phyloP scores from a whole-genome alignment of 1,140 invertebrate species.

The Tachypleus tridentatus region DNA sequence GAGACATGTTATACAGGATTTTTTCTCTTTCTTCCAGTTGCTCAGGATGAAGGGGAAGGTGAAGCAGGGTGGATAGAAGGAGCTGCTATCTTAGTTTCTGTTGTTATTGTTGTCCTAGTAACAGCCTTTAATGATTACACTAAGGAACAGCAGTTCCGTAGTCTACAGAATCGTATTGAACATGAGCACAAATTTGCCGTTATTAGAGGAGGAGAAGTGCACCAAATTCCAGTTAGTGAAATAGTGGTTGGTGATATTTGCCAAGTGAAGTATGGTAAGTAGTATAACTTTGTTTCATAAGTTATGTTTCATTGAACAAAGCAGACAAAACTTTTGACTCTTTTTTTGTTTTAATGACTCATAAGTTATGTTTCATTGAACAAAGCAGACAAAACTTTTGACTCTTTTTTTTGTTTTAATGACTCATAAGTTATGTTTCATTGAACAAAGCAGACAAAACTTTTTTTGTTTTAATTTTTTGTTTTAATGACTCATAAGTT shows the following conservation, averaged over 20 bases:
- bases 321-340: too few relatives aligned
- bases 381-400: too few relatives aligned
- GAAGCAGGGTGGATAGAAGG: conserved; percentile 96
- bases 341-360: too few relatives aligned
- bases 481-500: too few relatives aligned
- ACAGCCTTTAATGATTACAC: conserved; percentile 98
- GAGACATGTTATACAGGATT: too few relatives aligned
- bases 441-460: too few relatives aligned
- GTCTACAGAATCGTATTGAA: conserved; percentile 93
- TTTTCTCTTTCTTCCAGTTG: too few relatives aligned
- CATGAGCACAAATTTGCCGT: conserved; percentile 96
- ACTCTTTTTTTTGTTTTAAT: too few relatives aligned
- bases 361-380: too few relatives aligned
- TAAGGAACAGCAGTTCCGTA: conserved; percentile 92
- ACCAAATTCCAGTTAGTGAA: conserved; percentile 88
- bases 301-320: too few relatives aligned
- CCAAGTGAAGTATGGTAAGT: conserved; percentile 90
- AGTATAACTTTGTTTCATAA: conserved; percentile 73
- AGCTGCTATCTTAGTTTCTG: conserved; percentile 88
- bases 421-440: too few relatives aligned
- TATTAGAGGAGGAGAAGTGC: conserved; percentile 76
- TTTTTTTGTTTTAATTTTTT: too few relatives aligned
- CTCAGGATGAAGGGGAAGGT: conserved; percentile 39
- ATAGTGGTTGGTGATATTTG: conserved; percentile 98
- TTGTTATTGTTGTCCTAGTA: conserved; percentile 92